Conservation (phyloP, 2,888 invertebrate species). For the Stictocephala bisonia region DNA sequence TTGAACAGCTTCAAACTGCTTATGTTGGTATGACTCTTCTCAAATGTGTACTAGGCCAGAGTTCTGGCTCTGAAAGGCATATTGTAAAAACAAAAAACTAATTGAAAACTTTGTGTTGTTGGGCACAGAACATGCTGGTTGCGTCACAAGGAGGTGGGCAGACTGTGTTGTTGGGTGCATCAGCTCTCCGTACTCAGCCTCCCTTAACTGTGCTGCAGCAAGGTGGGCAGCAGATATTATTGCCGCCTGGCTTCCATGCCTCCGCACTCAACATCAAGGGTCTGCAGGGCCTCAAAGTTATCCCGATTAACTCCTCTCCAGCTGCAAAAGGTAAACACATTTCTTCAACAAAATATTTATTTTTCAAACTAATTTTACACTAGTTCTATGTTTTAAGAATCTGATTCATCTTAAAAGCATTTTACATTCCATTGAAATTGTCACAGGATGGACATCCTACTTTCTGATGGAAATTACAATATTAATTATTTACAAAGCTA, state of each 20-base stretch:
- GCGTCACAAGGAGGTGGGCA: conserved; percentile 57
- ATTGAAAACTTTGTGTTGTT: no score
- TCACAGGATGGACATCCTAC: conserved; percentile 1
- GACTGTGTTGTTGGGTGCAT: conserved; percentile 55
- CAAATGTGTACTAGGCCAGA: no score
- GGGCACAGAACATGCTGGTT: conserved; percentile 59
- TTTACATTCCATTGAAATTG: not conserved
- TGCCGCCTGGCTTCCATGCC: conserved; percentile 73
- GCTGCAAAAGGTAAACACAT: conserved; percentile 18
- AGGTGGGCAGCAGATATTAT: conserved; percentile 68
- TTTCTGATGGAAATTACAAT: no score
- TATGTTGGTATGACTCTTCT: no score
- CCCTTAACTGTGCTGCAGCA: conserved; percentile 61
- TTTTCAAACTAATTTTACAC: not conserved
- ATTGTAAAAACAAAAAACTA: no score
- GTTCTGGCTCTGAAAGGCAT: no score
- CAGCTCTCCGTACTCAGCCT: conserved; percentile 53
- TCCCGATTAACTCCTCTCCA: conserved; percentile 65
- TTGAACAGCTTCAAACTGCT: no score
- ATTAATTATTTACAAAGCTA: no score
- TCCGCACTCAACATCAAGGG: conserved; percentile 72
- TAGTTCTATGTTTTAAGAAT: not conserved
- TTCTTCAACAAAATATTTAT: not conserved
- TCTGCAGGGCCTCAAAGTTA: conserved; percentile 72
- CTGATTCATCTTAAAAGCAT: not conserved